These are phyloP conservation scores for Brachionus manjavacas DNA, from an alignment of 1,140 invertebrate species.

Conservation along the genomic window DNA sequence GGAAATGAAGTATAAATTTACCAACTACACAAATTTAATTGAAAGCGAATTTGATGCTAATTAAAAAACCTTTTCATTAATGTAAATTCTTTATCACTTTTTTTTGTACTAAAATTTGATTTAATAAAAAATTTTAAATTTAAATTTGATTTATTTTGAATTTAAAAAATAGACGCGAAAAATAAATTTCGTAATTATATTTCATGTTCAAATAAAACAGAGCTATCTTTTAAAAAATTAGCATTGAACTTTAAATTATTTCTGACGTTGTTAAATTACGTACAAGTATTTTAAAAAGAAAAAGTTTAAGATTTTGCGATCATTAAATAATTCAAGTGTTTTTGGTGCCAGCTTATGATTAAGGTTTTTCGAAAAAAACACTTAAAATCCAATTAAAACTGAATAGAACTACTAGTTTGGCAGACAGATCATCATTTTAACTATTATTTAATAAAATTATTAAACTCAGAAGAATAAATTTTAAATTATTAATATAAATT, in stretches of 20 bases:
- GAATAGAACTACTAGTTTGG: not conserved
- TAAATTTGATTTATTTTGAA: not conserved
- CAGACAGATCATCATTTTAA: not conserved
- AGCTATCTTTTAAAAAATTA: not conserved
- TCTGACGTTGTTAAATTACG: not conserved
- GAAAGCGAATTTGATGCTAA: slow-evolving; percentile 10
- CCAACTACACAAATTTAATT: slow-evolving; percentile 7
- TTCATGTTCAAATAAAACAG: not conserved
- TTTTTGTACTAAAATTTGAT: not conserved
- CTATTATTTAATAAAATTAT: not conserved
- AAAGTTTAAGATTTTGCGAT: not conserved
- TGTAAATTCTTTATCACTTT: not conserved
- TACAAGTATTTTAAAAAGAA: too few relatives aligned
- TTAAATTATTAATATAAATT: too few relatives aligned
- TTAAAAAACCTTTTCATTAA: not conserved
- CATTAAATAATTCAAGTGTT: not conserved
- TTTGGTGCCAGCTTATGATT: too few relatives aligned
- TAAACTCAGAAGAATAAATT: not conserved
- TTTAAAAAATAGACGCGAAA: not conserved
- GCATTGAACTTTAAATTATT: not conserved
- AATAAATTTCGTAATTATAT: not conserved
- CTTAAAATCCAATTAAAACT: not conserved
- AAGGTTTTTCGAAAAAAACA: not conserved
- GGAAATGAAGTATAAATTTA: slow-evolving; percentile 5
- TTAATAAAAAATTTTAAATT: not conserved